phyloP scores from a whole-genome alignment of 2,888 invertebrate genomes.

The Apotomis capreana region DNA sequence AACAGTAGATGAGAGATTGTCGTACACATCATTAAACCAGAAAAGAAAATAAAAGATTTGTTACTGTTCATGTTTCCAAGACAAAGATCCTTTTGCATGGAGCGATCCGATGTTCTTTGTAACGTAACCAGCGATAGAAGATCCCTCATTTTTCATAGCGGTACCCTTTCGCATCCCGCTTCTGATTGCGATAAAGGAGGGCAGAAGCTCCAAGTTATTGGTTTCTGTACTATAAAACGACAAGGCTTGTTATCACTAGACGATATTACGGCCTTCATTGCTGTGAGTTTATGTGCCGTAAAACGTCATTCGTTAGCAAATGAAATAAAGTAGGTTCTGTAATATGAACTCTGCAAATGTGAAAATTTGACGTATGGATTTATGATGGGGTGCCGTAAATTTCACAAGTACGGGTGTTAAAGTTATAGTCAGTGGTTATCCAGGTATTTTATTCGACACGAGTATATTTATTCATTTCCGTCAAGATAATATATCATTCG shows the following conservation, averaged over 20 bases:
- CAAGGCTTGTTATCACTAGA: slow-evolving; percentile 61
- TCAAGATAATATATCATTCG: not conserved
- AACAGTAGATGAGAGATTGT: slow-evolving; percentile 46
- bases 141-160: slow-evolving; percentile 45
- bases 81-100: slow-evolving; percentile 53
- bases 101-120: slow-evolving; percentile 48
- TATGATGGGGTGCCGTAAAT: slow-evolving; percentile 49
- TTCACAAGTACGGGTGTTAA: slow-evolving; percentile 36
- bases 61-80: slow-evolving; percentile 54
- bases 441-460: slow-evolving; percentile 30
- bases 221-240: slow-evolving; percentile 50
- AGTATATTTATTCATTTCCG: slow-evolving; percentile 1
- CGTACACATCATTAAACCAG: slow-evolving; percentile 55
- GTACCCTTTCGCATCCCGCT: slow-evolving; percentile 45
- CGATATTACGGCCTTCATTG: slow-evolving; percentile 50
- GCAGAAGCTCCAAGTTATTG: slow-evolving; percentile 49
- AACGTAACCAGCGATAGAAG: slow-evolving; percentile 47
- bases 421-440: slow-evolving; percentile 25
- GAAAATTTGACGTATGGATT: slow-evolving; percentile 51
- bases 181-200: slow-evolving; percentile 33
- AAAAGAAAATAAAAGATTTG: slow-evolving; percentile 60
- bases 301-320: slow-evolving; percentile 59
- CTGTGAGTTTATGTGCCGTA: slow-evolving; percentile 61
- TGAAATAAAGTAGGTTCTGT: slow-evolving; percentile 56
- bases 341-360: slow-evolving; percentile 44